Conservation (phyloP, 2,797 vertebrate species). For the Sphenodon punctatus region DNA sequence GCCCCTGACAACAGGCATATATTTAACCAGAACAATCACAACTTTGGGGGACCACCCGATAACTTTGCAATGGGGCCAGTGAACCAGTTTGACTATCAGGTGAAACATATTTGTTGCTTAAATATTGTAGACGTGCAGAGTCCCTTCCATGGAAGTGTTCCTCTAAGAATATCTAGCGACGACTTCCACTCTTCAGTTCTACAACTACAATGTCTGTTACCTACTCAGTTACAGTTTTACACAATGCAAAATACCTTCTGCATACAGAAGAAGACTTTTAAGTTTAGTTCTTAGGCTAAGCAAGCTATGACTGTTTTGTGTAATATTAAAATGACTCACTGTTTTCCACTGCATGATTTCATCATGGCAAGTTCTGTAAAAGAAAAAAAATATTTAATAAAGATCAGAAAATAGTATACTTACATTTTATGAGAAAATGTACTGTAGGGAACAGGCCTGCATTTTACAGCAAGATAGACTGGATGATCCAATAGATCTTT, state of each 20-base stretch:
- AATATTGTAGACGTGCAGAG: constrained; percentile 73
- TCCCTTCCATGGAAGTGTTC: constrained; percentile 73
- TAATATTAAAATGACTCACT: constrained; percentile 46
- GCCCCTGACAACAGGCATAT: constrained; percentile 90
- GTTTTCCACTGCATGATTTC: constrained; percentile 58
- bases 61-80: constrained; percentile 96
- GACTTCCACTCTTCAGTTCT: constrained; percentile 71
- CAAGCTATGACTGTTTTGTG: constrained; percentile 43
- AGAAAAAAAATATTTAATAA: background rate
- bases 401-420: constrained; percentile 21
- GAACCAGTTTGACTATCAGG: constrained; percentile 99
- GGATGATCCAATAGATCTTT: constrained; percentile 41
- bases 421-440: background rate
- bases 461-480: constrained; percentile 47
- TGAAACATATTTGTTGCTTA: constrained; percentile 86
- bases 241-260: constrained; percentile 22
- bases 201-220: constrained; percentile 56
- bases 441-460: constrained; percentile 1
- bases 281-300: constrained; percentile 36
- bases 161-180: constrained; percentile 69
- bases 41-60: constrained; percentile 96
- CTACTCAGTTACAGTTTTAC: constrained; percentile 58
- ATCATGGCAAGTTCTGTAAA: constrained; percentile 37
- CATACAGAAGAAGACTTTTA: constrained; percentile 46
- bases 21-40: constrained; percentile 98